These are phyloP conservation scores for Unio pictorum DNA, from an alignment of 2,888 invertebrate genomes.

Conservation along the genomic window DNA sequence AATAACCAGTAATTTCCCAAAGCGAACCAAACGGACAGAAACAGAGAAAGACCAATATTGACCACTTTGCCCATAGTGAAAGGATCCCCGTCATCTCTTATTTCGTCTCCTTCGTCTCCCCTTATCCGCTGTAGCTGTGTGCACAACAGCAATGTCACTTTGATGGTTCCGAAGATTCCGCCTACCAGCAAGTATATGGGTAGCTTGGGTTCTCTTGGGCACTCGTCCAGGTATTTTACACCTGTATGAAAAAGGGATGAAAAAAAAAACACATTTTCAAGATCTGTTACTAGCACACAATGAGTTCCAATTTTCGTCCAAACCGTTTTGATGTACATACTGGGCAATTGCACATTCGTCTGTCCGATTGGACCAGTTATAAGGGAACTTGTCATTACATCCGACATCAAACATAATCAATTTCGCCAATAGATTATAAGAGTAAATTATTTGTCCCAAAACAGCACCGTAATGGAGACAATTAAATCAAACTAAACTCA, in stretches of 20 bases:
- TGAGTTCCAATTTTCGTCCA: too few species aligned
- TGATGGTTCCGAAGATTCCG: conserved; percentile 82
- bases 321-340: too few species aligned
- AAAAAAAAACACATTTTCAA: not conserved
- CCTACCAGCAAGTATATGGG: conserved; percentile 89
- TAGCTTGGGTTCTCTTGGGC: conserved; percentile 83
- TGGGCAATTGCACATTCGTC: too few species aligned
- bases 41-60: conserved; percentile 79
- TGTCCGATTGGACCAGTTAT: too few species aligned
- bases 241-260: conserved; percentile 75
- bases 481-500: too few species aligned
- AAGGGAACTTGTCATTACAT: too few species aligned
- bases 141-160: conserved; percentile 77
- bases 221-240: conserved; percentile 84
- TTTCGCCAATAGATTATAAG: too few species aligned
- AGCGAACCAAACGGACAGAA: conserved; percentile 83
- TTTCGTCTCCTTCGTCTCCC: conserved; percentile 60
- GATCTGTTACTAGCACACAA: too few species aligned
- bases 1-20: conserved; percentile 86
- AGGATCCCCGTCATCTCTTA: conserved; percentile 20
- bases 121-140: conserved; percentile 75
- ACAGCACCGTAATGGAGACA: too few species aligned
- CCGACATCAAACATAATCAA: too few species aligned
- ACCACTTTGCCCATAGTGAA: conserved; percentile 74
- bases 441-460: too few species aligned